phyloP scores from a whole-genome alignment of 2,797 vertebrate species.

The Pangasius macronema region DNA sequence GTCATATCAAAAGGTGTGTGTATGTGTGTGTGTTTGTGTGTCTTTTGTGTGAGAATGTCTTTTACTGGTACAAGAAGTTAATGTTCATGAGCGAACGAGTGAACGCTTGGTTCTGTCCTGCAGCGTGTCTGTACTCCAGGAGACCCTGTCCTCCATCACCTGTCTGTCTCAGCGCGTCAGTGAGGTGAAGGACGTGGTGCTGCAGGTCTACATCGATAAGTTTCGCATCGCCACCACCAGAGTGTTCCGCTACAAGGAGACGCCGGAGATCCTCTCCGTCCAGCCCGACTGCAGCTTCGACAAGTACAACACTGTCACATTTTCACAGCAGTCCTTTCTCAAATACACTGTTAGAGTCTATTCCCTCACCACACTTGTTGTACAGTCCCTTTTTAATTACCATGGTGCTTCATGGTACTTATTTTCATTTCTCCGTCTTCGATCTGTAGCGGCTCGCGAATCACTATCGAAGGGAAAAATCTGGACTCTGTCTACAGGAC shows the following conservation, averaged over 20 bases:
- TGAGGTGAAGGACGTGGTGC: constrained; percentile 58
- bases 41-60: too few relatives aligned
- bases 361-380: not conserved
- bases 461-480: constrained; percentile 82
- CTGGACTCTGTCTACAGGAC: constrained; percentile 81
- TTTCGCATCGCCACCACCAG: constrained; percentile 67
- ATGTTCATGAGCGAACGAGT: not conserved
- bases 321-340: not conserved
- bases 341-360: not conserved
- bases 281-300: constrained; percentile 82
- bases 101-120: constrained; percentile 2
- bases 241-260: constrained; percentile 79
- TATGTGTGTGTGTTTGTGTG: not conserved
- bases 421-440: not conserved
- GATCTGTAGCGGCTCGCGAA: constrained; percentile 74
- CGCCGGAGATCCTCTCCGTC: constrained; percentile 76
- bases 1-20: constrained; percentile 73
- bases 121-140: constrained; percentile 59
- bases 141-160: constrained; percentile 63
- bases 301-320: constrained; percentile 66
- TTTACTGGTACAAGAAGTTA: not conserved
- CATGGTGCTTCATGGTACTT: not conserved
- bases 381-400: not conserved
- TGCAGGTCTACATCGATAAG: constrained; percentile 78
- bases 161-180: constrained; percentile 64